Conservation (phyloP, 2,888 invertebrate genomes). For the Campoplex capitator region DNA sequence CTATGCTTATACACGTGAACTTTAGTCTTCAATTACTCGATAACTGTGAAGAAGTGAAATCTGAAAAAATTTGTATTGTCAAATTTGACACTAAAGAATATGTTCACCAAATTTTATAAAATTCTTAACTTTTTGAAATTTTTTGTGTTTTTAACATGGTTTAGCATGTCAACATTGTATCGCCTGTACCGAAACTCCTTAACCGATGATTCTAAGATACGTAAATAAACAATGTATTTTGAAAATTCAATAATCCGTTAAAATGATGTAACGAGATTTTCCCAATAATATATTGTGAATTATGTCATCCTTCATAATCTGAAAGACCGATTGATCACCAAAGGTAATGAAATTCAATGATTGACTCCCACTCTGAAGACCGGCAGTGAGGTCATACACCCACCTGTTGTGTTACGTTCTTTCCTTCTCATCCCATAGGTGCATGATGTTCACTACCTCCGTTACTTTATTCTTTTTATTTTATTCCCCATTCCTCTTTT, state of each 20-base stretch:
- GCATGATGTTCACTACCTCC: constrained; percentile 49
- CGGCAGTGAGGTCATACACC: constrained; percentile 71
- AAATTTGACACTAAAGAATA: no score
- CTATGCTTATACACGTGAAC: no score
- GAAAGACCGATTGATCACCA: constrained; percentile 26
- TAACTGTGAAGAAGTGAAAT: no score
- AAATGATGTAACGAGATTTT: background rate
- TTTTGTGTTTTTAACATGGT: no score
- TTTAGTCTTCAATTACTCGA: no score
- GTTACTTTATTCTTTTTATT: constrained; percentile 30
- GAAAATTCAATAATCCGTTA: background rate
- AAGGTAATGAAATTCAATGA: constrained; percentile 59
- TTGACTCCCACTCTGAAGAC: constrained; percentile 60
- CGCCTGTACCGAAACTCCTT: no score
- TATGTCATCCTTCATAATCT: background rate
- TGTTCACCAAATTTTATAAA: background rate
- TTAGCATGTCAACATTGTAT: no score
- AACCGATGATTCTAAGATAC: background rate
- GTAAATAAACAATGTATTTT: background rate
- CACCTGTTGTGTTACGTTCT: constrained; percentile 65
- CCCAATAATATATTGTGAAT: background rate
- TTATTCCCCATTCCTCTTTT: constrained; percentile 24
- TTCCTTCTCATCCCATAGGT: constrained; percentile 56
- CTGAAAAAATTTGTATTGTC: no score
- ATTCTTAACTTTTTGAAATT: no score